Conservation (phyloP, 2,888 invertebrate species). For the Dasypogon diadema region DNA sequence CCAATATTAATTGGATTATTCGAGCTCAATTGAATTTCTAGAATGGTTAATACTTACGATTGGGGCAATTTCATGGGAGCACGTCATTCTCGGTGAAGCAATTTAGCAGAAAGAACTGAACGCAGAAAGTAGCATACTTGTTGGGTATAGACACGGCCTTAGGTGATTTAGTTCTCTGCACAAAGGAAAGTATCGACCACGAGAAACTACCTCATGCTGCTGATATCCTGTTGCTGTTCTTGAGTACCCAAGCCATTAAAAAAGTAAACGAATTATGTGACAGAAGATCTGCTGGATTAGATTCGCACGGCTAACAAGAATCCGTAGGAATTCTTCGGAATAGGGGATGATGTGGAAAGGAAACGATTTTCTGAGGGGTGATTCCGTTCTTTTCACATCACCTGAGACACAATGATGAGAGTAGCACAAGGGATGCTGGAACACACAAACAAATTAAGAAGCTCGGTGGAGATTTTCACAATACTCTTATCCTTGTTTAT, state of each 20-base stretch:
- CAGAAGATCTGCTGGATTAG: neutral
- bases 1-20: neutral
- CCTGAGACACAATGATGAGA: too few relatives aligned
- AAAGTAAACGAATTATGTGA: neutral
- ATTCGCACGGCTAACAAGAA: neutral
- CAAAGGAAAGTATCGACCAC: too few relatives aligned
- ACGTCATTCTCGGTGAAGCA: neutral
- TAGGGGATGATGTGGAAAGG: neutral
- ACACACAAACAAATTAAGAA: too few relatives aligned
- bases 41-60: neutral
- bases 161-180: neutral
- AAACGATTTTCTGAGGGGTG: too few relatives aligned
- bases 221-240: neutral
- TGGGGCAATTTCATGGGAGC: neutral
- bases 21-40: neutral
- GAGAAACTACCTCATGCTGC: neutral
- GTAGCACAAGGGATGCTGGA: too few relatives aligned
- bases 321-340: neutral
- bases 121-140: too few relatives aligned
- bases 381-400: too few relatives aligned
- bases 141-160: neutral
- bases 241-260: neutral
- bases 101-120: neutral
- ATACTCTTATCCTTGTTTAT: too few relatives aligned
- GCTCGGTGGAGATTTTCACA: too few relatives aligned